Conservation (phyloP, 2,113 vertebrate genomes). For the Rhineura floridana region DNA sequence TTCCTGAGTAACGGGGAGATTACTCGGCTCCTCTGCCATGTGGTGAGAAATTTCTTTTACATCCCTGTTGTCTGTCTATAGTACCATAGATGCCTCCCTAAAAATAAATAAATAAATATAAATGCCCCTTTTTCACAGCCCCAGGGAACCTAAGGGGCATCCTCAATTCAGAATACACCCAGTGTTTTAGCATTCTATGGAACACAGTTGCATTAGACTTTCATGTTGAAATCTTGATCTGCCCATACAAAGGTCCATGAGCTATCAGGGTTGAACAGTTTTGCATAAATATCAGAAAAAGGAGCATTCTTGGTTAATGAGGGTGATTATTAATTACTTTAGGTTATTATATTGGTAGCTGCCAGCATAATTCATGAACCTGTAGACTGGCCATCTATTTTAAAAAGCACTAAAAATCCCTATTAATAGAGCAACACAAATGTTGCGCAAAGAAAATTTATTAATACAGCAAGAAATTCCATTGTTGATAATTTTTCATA, state of each 20-base stretch:
- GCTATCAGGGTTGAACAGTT: neutral
- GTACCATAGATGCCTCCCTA: neutral
- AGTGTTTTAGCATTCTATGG: neutral
- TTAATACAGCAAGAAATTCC: neutral
- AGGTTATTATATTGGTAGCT: neutral
- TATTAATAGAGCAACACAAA: neutral
- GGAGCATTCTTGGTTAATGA: neutral
- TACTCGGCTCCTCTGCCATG: neutral
- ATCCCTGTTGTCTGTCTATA: conserved; percentile 26
- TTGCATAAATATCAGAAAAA: neutral
- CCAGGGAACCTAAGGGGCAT: no score
- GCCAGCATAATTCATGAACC: neutral
- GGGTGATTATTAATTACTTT: neutral
- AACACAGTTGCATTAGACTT: neutral
- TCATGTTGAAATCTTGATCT: neutral
- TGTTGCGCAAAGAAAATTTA: neutral
- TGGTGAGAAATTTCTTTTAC: conserved; percentile 2
- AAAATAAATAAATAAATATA: neutral
- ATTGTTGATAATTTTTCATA: neutral
- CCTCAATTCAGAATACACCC: neutral
- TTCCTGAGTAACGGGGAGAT: neutral
- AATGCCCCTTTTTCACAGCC: no score
- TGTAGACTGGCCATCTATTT: neutral
- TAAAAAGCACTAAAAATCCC: neutral
- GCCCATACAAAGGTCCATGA: neutral